A percentile compares a stretch with the other conserved stretches of the same genome.
Conservation (phyloP, 2,113 vertebrate genomes). For the Diadophis punctatus region DNA sequence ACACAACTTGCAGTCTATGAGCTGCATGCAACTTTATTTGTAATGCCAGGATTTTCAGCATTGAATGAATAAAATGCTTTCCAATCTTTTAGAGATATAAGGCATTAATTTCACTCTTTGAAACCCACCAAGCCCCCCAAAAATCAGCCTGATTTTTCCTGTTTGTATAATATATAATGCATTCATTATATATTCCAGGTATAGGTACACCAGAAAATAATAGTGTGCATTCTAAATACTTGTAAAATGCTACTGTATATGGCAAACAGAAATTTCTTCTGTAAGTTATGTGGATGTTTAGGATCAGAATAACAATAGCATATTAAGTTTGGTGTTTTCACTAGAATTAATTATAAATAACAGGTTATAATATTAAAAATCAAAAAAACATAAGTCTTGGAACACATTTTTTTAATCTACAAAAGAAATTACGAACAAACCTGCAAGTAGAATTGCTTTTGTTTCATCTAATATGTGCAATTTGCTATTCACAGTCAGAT, state of each 20-base stretch:
- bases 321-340: neutral
- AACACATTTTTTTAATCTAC: neutral
- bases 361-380: neutral
- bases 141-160: neutral
- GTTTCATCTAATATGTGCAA: slow-evolving; percentile 60
- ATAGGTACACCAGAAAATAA: neutral
- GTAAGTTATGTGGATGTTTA: neutral
- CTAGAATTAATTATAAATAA: neutral
- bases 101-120: neutral
- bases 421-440: slow-evolving; percentile 37
- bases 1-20: neutral
- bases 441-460: slow-evolving; percentile 63
- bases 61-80: neutral
- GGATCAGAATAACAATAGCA: neutral
- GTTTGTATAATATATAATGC: neutral
- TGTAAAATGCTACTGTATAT: neutral
- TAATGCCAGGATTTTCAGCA: neutral
- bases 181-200: neutral
- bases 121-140: neutral
- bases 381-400: neutral
- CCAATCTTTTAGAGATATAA: neutral
- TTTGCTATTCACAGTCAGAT: slow-evolving; percentile 46
- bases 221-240: neutral
- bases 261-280: neutral
- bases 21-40: neutral